These are phyloP conservation scores for Spea hammondii DNA, from an alignment of 2,797 vertebrate genomes.

Conservation along the genomic window DNA sequence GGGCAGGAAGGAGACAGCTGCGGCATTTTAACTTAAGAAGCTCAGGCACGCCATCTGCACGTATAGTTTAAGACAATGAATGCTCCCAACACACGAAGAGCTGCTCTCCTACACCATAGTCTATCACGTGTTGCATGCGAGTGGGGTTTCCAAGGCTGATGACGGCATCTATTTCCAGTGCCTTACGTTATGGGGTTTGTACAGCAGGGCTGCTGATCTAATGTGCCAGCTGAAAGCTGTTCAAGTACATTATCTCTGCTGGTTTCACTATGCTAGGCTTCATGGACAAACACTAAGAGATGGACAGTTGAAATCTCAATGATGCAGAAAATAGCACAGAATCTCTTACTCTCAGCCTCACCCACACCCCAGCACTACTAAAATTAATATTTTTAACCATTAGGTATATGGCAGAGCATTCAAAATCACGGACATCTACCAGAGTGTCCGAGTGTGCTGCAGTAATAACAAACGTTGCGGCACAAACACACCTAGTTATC, in stretches of 20 bases:
- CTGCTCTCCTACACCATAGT: constrained; percentile 71
- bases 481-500: constrained; percentile 35
- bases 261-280: accelerated
- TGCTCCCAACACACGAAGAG: constrained; percentile 69
- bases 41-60: constrained; percentile 66
- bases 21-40: constrained; percentile 72
- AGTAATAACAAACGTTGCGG: constrained; percentile 26
- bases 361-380: constrained; percentile 41
- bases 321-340: constrained; percentile 28
- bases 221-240: constrained; percentile 54
- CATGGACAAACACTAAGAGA: not conserved
- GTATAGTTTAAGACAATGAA: constrained; percentile 66
- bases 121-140: constrained; percentile 68
- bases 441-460: constrained; percentile 2
- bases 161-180: constrained; percentile 79
- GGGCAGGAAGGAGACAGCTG: constrained; percentile 69
- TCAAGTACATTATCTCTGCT: constrained; percentile 26
- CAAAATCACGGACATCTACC: constrained; percentile 61
- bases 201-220: constrained; percentile 64
- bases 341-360: constrained; percentile 41
- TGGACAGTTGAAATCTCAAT: not conserved
- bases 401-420: constrained; percentile 53
- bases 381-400: constrained; percentile 54
- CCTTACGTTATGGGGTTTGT: constrained; percentile 73
- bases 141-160: constrained; percentile 67